Conservation (phyloP, 2,797 vertebrate species). For the Dallia pectoralis region DNA sequence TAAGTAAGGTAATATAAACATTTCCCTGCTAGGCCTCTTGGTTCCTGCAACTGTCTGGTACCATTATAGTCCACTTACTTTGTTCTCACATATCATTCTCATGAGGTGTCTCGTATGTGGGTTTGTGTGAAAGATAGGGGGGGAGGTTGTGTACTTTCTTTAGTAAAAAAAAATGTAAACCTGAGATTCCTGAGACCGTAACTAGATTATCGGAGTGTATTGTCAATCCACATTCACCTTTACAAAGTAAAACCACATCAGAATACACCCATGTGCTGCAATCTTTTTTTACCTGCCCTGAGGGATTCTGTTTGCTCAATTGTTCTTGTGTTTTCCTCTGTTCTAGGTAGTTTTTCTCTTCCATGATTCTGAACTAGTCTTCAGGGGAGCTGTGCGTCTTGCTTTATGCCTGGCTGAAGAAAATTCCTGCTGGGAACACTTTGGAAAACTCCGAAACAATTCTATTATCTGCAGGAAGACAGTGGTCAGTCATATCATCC, state of each 20-base stretch:
- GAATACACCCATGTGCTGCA: not conserved
- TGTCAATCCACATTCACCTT: not conserved
- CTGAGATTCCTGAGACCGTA: not conserved
- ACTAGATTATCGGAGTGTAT: not conserved
- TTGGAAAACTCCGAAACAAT: slow-evolving; percentile 64
- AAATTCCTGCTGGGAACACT: slow-evolving; percentile 62
- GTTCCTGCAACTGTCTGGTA: not conserved
- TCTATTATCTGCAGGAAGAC: slow-evolving; percentile 40
- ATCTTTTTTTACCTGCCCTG: not conserved
- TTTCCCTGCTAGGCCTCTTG: slow-evolving; percentile 7
- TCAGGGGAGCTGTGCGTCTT: slow-evolving; percentile 55
- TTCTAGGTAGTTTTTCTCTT: slow-evolving; percentile 48
- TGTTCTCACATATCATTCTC: slow-evolving; percentile 18
- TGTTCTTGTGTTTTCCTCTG: not conserved
- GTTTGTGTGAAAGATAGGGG: not conserved
- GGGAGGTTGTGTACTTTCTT: not conserved
- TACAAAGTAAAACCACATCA: not conserved
- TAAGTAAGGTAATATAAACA: not conserved
- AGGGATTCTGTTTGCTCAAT: not conserved
- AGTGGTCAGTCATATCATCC: slow-evolving; percentile 41
- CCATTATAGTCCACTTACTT: not conserved
- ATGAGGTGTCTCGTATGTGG: not conserved
- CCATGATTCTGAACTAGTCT: slow-evolving; percentile 12
- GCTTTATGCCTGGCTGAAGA: slow-evolving; percentile 59
- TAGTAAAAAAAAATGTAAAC: not conserved